Percentiles rank a stretch among this genome's conserved stretches.
phyloP scores from a whole-genome alignment of 2,888 invertebrate species.

The Notodonta ziczac region DNA sequence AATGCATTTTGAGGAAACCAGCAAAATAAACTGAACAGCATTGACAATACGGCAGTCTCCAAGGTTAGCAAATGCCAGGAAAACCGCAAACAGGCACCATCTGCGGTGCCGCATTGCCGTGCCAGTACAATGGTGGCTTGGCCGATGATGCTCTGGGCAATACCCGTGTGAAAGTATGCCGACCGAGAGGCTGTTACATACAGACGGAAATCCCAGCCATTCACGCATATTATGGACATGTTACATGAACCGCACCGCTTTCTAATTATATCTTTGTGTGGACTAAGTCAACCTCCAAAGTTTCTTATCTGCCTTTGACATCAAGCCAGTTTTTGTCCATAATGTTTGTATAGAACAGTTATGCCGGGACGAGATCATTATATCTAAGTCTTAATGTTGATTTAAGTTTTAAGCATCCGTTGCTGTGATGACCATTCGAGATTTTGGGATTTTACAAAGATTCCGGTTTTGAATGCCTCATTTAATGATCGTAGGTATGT shows the following conservation, averaged over 20 bases:
- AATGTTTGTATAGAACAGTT: neutral
- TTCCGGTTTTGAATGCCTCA: constrained; percentile 20
- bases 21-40: constrained; percentile 1
- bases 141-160: constrained; percentile 52
- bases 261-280: constrained; percentile 45
- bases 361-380: neutral
- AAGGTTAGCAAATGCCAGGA: constrained; percentile 33
- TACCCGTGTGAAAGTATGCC: constrained; percentile 68
- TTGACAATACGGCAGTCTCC: neutral
- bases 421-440: constrained; percentile 13
- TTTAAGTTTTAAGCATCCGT: constrained; percentile 4
- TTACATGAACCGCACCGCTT: constrained; percentile 50
- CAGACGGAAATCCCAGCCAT: constrained; percentile 61
- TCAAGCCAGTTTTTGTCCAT: constrained; percentile 5
- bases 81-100: constrained; percentile 39
- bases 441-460: constrained; percentile 21
- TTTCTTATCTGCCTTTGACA: constrained; percentile 19
- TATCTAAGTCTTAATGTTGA: neutral
- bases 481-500: constrained; percentile 17
- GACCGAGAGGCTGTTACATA: constrained; percentile 41
- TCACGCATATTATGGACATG: constrained; percentile 42
- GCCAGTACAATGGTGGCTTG: constrained; percentile 35
- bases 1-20: constrained; percentile 11
- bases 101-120: neutral
- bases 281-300: constrained; percentile 13